phyloP scores from a whole-genome alignment of 2,797 vertebrate genomes.

The Mallotus villosus region DNA sequence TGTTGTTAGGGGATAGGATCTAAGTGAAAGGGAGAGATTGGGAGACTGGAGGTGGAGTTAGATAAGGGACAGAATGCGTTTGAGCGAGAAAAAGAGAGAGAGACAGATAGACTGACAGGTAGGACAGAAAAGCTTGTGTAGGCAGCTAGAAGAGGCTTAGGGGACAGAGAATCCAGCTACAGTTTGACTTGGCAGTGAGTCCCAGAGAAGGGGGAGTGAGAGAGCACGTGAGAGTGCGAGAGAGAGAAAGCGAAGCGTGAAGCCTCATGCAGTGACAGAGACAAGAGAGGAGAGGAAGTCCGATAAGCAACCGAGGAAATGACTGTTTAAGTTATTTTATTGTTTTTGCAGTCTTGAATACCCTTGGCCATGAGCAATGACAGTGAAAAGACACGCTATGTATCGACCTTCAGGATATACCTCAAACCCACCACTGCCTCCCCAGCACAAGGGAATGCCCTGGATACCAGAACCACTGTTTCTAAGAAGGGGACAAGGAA shows the following conservation, averaged over 20 bases:
- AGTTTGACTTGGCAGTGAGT: conserved; percentile 9
- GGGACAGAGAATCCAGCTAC: neutral
- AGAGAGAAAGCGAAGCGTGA: neutral
- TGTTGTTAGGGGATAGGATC: conserved; percentile 19
- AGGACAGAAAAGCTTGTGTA: too few species aligned
- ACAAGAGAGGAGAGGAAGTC: conserved; percentile 50
- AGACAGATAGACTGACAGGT: too few species aligned
- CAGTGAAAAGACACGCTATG: conserved; percentile 54
- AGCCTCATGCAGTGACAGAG: conserved; percentile 5
- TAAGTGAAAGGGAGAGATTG: conserved; percentile 33
- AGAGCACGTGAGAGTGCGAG: neutral
- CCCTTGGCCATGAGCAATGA: conserved; percentile 60
- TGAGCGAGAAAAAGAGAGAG: conserved; percentile 23
- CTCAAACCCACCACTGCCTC: conserved; percentile 44
- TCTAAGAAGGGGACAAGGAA: neutral
- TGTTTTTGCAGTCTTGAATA: conserved; percentile 8
- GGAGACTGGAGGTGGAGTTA: conserved; percentile 60
- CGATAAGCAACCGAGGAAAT: conserved; percentile 54
- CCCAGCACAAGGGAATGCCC: conserved; percentile 11
- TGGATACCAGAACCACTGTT: neutral
- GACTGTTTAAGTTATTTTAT: conserved; percentile 45
- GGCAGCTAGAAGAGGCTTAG: conserved; percentile 24
- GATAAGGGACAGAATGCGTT: conserved; percentile 31
- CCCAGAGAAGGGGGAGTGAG: conserved; percentile 5
- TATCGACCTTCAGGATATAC: conserved; percentile 69